Conservation (phyloP, 2,113 vertebrate genomes). For the Platysteira castanea region DNA sequence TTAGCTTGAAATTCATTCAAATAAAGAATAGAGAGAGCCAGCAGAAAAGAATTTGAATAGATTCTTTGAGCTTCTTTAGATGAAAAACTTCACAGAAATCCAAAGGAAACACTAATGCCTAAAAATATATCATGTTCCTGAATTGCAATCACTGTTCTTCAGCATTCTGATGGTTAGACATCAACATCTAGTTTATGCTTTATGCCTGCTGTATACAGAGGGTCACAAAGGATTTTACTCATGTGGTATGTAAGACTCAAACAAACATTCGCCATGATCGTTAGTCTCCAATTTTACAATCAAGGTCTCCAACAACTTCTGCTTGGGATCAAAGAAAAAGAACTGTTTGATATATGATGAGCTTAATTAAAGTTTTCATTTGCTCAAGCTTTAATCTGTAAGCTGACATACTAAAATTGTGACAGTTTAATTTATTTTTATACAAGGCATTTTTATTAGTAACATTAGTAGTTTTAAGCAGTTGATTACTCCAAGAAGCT, state of each 20-base stretch:
- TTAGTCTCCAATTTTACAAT: background rate
- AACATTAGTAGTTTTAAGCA: background rate
- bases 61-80: background rate
- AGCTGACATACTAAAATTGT: background rate
- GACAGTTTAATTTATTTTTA: constrained; percentile 6
- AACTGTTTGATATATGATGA: background rate
- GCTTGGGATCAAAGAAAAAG: background rate
- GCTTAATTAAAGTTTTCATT: constrained; percentile 19
- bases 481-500: background rate
- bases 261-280: background rate
- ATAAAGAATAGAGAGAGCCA: background rate
- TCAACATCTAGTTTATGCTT: background rate
- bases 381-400: background rate
- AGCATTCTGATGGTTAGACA: background rate
- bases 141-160: background rate
- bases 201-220: background rate
- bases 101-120: background rate
- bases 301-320: background rate
- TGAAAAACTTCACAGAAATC: background rate
- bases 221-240: background rate
- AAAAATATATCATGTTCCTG: background rate
- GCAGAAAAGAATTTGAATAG: background rate
- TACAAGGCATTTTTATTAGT: background rate
- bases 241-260: background rate
- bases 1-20: constrained; percentile 19